These are phyloP conservation scores for Cistogaster globosa DNA, from an alignment of 2,888 invertebrate genomes.

Conservation along the genomic window DNA sequence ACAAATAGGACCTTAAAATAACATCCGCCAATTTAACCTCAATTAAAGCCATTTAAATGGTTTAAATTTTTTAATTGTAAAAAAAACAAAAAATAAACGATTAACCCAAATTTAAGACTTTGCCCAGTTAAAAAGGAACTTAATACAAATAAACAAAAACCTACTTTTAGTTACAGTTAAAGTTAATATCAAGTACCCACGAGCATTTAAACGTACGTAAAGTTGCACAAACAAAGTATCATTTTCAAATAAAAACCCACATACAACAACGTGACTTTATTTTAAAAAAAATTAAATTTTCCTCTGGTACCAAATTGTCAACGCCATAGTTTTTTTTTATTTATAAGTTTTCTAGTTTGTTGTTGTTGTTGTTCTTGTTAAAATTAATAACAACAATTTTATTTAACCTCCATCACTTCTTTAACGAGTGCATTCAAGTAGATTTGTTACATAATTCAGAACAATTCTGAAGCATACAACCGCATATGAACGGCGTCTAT, in stretches of 20 bases:
- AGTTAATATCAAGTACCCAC: constrained; percentile 55
- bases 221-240: constrained; percentile 20
- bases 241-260: constrained; percentile 61
- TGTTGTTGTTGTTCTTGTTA: constrained; percentile 46
- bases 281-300: constrained; percentile 45
- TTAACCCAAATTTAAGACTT: constrained; percentile 45
- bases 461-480: constrained; percentile 41
- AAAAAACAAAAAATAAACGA: constrained; percentile 32
- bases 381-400: constrained; percentile 59
- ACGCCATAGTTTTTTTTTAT: constrained; percentile 20
- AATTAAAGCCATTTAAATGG: constrained; percentile 42
- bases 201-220: constrained; percentile 47
- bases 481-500: constrained; percentile 7
- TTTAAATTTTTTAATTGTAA: constrained; percentile 25
- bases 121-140: constrained; percentile 52
- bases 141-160: constrained; percentile 14
- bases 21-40: constrained; percentile 44
- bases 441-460: constrained; percentile 57
- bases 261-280: constrained; percentile 63
- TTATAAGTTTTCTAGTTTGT: constrained; percentile 11
- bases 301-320: constrained; percentile 54
- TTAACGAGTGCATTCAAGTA: constrained; percentile 52
- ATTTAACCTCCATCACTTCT: constrained; percentile 57
- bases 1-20: neutral
- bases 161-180: constrained; percentile 40